Base-by-base conservation (phyloP, 2,888 invertebrate genomes). In the Elegia similella region DNA sequence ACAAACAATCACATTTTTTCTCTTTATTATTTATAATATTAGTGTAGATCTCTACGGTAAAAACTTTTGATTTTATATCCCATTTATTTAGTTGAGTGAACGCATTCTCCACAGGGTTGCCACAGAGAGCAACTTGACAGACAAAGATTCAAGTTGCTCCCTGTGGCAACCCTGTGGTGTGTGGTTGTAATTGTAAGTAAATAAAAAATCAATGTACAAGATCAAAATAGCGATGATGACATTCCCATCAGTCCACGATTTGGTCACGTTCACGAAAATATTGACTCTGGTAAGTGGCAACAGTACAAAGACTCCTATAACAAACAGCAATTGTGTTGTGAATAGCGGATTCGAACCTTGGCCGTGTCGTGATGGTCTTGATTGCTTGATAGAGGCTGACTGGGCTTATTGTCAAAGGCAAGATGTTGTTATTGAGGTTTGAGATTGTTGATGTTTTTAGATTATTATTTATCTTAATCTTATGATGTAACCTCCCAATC, bases 191-290 rank as follows among this genome's bases (percentile, higher is more conserved):
- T n/a, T n/a, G n/a, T 47, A 47, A 30, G 7, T 15, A 34, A 50
- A 50, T 15, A 34, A 17, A 34, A 38, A 50, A 48, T 10, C 12
- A 7, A 8, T 0, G 34, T 6, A 2, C 23, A 50, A 34, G 34
- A 12, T 5, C 16, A 16, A 12, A 50, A 50, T 34, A 34, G 17
- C 15, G 50, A 50, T 34, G 48, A 16, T 38, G 50, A 17, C 34
- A 50, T 17, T 12, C 23, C n/a, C 16, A 34, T 34, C 34, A 34
- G 30, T 48, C 3, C 34, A 34, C 5, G 16, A 50, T 50, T 16
- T n/a, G 34, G 34, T 50, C 50, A 50, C 50, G 50, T 34, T 50
- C 50, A 32, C 10, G 15, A 50, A 50, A 48, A 48, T 48, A 48
- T 48, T 48, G 48, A 48, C 48, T 29, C 23, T 23, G 23, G 23